Percentiles rank a stretch among this genome's conserved stretches.
These are phyloP conservation scores for Bambusicola thoracicus DNA, from an alignment of 2,113 vertebrate species.

Conservation along the genomic window DNA sequence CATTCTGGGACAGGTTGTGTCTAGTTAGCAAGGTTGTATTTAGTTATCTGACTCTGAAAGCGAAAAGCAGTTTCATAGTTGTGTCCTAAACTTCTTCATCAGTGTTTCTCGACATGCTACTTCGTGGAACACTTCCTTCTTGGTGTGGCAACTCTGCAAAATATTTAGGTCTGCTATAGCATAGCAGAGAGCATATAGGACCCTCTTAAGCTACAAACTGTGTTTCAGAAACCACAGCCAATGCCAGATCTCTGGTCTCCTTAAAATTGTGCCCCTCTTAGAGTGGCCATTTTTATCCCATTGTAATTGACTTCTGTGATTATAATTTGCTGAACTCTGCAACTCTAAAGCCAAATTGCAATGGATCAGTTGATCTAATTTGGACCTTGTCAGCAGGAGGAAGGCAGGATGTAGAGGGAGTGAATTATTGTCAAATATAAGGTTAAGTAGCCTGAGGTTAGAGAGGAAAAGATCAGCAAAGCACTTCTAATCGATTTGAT, in stretches of 20 bases:
- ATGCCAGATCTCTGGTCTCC: not conserved
- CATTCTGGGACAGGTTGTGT: not conserved
- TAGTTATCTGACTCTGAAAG: not conserved
- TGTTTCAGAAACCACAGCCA: not conserved
- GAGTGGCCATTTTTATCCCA: not conserved
- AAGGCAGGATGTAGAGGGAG: not conserved
- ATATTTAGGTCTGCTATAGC: conserved; percentile 2
- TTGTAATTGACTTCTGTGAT: not conserved
- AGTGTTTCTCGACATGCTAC: not conserved
- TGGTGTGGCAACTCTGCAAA: not conserved
- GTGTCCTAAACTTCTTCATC: not conserved
- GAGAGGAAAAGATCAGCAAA: conserved; percentile 4
- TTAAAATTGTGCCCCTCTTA: not conserved
- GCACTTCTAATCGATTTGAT: not conserved
- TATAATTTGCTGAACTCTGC: not conserved
- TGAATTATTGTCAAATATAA: not conserved
- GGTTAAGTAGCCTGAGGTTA: not conserved
- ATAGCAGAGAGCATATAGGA: not conserved
- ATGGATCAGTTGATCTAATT: not conserved
- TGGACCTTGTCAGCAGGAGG: not conserved
- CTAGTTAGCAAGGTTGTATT: not conserved
- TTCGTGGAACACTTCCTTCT: not conserved
- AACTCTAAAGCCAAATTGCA: not conserved
- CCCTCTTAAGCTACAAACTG: not conserved
- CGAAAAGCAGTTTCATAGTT: conserved; percentile 20